Evolutionary conservation across 2,797 vertebrate genomes (phyloP), one percentile per base, ranked within the genome.

Genomic region (Vultur gryphus): DNA sequence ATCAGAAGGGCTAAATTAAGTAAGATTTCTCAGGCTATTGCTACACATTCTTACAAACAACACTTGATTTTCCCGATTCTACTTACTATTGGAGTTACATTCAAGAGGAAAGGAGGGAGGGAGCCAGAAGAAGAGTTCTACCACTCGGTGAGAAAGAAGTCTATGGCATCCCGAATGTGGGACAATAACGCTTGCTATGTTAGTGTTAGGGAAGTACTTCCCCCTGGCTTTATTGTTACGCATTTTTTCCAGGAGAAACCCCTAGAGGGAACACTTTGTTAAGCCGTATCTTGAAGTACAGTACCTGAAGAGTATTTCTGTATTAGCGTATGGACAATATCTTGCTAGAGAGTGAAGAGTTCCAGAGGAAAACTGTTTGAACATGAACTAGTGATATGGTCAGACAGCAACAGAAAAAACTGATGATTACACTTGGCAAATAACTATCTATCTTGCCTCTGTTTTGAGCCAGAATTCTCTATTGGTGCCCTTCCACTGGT

Each of bases 221-320:
- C 41, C 37, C 80, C 44, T 87, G 48, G 16, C 33, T 96, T 91
- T 87, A 46, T 43, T 41, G 25, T 52, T 43, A 20, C 1, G 13
- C 39, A 19, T 17, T 83, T 94, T 90, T 95, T 75, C 71, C 46
- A 71, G 54, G 19, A 82, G 57, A 84, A 95, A 58, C 79, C 51
- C 93, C 89, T 89, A 91, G 91, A 95, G 88, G 88, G 92, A 97
- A 91, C 79, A 93, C 46, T 97, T 96, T 57, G 37, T 94, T 84
- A 95, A 96, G 76, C 20, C 49, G 70, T 70, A 43, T 46, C 5
- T 0, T 2, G 2, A 84, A 57, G 77, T 89, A 39, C 21, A 57
- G 59, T n/a, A 75, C 57, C 41, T 43, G 28, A 70, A 84, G 54
- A 58, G 16, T 39, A 33, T 70, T 93, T 61, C 66, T 76, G 16